These are phyloP conservation scores for Cactoblastis cactorum DNA, from an alignment of 2,888 invertebrate species.

Conservation along the genomic window DNA sequence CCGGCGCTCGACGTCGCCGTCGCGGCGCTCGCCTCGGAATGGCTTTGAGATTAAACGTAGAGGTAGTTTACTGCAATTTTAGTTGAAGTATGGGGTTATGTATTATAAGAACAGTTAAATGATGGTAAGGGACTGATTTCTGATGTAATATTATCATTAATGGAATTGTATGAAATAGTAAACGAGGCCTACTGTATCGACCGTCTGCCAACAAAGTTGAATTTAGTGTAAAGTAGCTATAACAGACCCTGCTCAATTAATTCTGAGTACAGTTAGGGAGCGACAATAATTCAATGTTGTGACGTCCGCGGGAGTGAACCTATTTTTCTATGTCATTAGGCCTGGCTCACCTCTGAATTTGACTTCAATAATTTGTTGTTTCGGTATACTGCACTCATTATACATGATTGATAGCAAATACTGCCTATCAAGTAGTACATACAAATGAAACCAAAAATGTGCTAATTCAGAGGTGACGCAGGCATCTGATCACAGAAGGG, in stretches of 20 bases:
- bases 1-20: conserved; percentile 13
- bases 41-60: conserved; percentile 70
- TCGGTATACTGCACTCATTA: background rate
- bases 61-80: conserved; percentile 67
- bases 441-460: background rate
- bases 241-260: conserved; percentile 73
- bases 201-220: conserved; percentile 70
- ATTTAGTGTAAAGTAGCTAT: conserved; percentile 67
- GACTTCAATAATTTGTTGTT: background rate
- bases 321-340: conserved; percentile 27
- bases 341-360: conserved; percentile 16
- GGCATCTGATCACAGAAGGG: background rate
- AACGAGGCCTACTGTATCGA: conserved; percentile 65
- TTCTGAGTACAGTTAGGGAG: conserved; percentile 65
- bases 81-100: conserved; percentile 67
- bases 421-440: background rate
- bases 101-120: conserved; percentile 67
- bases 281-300: conserved; percentile 47
- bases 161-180: conserved; percentile 72
- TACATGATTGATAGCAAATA: background rate
- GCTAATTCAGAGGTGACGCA: background rate
- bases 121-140: conserved; percentile 71
- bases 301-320: conserved; percentile 46
- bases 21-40: conserved; percentile 15
- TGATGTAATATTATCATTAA: conserved; percentile 71